Evolutionary conservation across 2,888 invertebrate genomes (phyloP), one percentile per base, ranked within the genome.

Genomic region (Allophyes oxyacanthae): DNA sequence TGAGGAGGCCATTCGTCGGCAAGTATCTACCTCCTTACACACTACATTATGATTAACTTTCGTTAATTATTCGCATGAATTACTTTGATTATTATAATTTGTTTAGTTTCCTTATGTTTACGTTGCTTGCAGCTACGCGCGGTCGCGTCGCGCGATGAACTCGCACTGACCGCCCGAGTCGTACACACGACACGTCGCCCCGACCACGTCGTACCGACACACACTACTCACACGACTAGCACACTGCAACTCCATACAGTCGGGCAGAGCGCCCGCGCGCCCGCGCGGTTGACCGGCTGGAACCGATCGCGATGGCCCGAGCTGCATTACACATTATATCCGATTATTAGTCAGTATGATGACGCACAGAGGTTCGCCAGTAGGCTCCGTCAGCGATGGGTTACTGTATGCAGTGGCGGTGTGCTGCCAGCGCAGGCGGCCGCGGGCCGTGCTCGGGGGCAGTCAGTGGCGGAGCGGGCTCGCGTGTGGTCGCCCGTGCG

Each of bases 1-100:
- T 7, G 56, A 69, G 5, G 72, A 73, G 0, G 38, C 54, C 1
- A 60, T 45, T 32, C 74, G 64, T 9, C 72, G 83, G 86, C 83
- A 77, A 46, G 78, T 77, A 56, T 26, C 7, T 0, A 36, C 28
- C 7, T 4, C 9, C 26, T 37, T 37, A 2, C 40, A 26, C 3
- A 20, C 20, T 14, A 25, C 33, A 0, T 11, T 15, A 43, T 33
- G 6, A 34, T 28, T 44, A 20, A 20, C 20, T 20, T 3, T 20
- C n/a, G n/a, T 3, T 20, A 2, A 20, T 26, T 28, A 28, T 48
- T 26, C 37, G 59, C 48, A 51, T 52, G 53, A 14, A 8, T 40
- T 9, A 25, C 0, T 25, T 52, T 50, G 0, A 14, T 53, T 28
- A 26, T 45, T 25, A 42, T 46, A 10, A 8, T 64, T 46, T 42